A percentile compares a stretch with the other conserved stretches of the same genome.
phyloP scores from a whole-genome alignment of 1,140 invertebrate species.

The Rhyacophila brunnea region DNA sequence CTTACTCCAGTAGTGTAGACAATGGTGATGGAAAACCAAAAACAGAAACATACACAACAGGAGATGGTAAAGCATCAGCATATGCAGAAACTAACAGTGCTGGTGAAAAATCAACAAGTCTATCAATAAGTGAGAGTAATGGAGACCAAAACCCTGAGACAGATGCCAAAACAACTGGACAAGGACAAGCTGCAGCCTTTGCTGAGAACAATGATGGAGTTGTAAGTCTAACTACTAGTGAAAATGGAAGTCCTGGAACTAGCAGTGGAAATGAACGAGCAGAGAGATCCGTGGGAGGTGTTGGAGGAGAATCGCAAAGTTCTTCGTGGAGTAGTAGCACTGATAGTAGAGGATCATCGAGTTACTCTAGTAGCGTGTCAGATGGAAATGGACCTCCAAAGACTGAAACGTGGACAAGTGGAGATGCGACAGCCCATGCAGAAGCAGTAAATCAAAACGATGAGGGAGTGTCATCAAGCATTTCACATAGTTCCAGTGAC shows the following conservation, averaged over 20 bases:
- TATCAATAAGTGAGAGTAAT: neutral
- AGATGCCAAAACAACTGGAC: neutral
- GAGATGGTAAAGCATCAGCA: conserved; percentile 3
- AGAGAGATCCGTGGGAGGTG: neutral
- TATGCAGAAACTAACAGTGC: neutral
- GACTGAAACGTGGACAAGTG: conserved; percentile 12
- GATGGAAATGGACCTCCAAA: conserved; percentile 8
- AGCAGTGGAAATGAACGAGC: no score
- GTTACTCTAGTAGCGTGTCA: neutral
- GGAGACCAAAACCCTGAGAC: neutral
- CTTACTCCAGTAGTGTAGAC: neutral
- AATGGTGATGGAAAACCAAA: conserved; percentile 5
- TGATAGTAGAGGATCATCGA: conserved; percentile 1
- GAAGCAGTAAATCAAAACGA: no score
- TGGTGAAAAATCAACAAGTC: neutral
- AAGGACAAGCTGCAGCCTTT: neutral
- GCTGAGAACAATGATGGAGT: neutral
- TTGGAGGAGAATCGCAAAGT: neutral
- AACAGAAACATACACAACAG: conserved; percentile 11
- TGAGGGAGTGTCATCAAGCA: no score
- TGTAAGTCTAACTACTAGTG: neutral
- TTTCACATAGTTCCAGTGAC: no score
- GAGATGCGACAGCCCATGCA: conserved; percentile 4
- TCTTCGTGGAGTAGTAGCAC: conserved; percentile 11
- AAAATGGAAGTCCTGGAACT: neutral